Evolutionary conservation across 2,113 vertebrate genomes (phyloP).

Genomic region (Tonatia bakeri): DNA sequence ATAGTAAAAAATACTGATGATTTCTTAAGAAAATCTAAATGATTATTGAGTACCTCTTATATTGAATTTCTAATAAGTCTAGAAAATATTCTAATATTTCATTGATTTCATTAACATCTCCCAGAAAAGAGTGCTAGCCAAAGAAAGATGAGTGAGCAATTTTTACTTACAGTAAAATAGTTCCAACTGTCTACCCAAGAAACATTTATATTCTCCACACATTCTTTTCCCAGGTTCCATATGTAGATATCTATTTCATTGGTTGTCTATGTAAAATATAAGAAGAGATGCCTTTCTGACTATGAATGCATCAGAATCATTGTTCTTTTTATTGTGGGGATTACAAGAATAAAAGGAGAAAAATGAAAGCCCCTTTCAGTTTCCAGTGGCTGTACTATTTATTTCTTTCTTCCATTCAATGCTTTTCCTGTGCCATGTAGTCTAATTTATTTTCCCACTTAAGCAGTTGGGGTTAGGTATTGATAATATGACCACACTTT

Average conservation of each 20-base stretch:
- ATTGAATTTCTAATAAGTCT: background rate
- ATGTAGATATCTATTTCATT: background rate
- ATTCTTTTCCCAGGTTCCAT: background rate
- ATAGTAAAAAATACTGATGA: background rate
- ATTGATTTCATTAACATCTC: background rate
- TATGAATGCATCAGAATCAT: background rate
- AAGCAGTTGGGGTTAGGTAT: background rate
- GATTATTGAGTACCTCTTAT: background rate
- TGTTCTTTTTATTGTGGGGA: background rate
- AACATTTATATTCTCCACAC: background rate
- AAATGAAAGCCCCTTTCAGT: background rate
- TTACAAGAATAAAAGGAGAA: background rate
- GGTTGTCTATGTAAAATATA: background rate
- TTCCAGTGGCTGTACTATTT: background rate
- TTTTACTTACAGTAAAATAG: background rate
- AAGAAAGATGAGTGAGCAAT: background rate
- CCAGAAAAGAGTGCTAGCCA: background rate
- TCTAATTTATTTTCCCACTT: conserved; percentile 17
- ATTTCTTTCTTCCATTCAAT: background rate
- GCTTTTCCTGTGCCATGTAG: background rate
- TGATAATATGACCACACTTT: background rate
- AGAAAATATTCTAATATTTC: conserved; percentile 13
- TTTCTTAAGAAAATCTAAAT: background rate
- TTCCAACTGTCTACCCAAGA: background rate
- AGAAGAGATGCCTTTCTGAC: background rate